A percentile compares a stretch with the other conserved stretches of the same genome.
These are phyloP conservation scores for Chromobotia macracanthus DNA, from an alignment of 2,797 vertebrate species.

Conservation along the genomic window DNA sequence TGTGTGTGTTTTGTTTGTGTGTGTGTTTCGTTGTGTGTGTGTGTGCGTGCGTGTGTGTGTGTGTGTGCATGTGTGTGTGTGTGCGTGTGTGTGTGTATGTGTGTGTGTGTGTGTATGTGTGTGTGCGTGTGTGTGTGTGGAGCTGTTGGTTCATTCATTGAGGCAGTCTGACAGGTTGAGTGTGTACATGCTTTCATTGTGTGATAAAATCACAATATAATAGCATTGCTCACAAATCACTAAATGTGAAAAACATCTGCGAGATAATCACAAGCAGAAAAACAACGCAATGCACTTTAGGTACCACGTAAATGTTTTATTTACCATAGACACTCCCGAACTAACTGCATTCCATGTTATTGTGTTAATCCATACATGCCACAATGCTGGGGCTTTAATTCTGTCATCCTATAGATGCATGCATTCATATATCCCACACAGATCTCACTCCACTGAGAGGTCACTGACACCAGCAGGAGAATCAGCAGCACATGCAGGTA, in stretches of 20 bases:
- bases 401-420: background rate
- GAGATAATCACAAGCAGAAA: background rate
- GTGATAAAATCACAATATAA: background rate
- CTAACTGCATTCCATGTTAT: background rate
- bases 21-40: background rate
- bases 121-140: no score
- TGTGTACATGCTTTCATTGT: background rate
- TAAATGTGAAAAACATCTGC: no score
- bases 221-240: no score
- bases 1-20: background rate
- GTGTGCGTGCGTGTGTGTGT: background rate
- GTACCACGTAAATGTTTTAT: no score
- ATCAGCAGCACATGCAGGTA: conserved; percentile 8
- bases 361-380: conserved; percentile 27
- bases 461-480: background rate
- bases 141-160: background rate
- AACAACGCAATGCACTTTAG: background rate
- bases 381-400: background rate
- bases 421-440: background rate
- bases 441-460: background rate
- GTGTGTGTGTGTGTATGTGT: background rate
- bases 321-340: background rate
- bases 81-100: background rate
- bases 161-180: background rate
- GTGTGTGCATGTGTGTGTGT: background rate